Percentiles rank a stretch among this genome's conserved stretches.
Conservation (phyloP, 1,140 invertebrate species). For the Glossosoma conforme region DNA sequence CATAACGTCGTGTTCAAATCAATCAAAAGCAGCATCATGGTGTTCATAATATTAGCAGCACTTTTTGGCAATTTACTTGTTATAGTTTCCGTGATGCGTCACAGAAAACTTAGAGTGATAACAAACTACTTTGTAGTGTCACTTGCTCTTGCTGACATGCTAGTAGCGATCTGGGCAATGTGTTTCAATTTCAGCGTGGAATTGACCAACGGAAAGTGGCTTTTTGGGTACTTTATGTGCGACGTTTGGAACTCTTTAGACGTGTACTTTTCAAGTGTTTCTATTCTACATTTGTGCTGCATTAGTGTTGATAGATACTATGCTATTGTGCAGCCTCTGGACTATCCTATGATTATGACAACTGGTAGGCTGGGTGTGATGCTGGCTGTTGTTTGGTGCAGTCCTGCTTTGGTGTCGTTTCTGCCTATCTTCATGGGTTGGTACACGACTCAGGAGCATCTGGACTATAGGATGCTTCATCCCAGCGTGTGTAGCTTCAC, state of each 20-base stretch:
- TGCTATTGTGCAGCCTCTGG: constrained; percentile 83
- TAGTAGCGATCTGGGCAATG: constrained; percentile 90
- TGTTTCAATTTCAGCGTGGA: constrained; percentile 90
- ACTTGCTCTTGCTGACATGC: constrained; percentile 81
- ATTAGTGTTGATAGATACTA: constrained; percentile 87
- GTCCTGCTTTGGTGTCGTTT: constrained; percentile 88
- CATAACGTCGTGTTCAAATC: constrained; percentile 50
- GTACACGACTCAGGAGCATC: constrained; percentile 82
- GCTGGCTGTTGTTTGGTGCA: constrained; percentile 85
- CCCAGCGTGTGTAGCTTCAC: constrained; percentile 79
- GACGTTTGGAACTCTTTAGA: constrained; percentile 94
- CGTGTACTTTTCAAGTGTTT: constrained; percentile 91
- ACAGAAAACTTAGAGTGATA: constrained; percentile 77
- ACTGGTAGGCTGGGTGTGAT: constrained; percentile 67
- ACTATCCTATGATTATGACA: constrained; percentile 87
- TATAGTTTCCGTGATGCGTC: constrained; percentile 83
- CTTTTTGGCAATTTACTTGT: constrained; percentile 83
- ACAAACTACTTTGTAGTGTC: constrained; percentile 97
- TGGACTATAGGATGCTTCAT: constrained; percentile 62
- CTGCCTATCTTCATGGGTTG: constrained; percentile 92
- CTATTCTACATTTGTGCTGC: constrained; percentile 87
- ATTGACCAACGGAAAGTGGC: constrained; percentile 75
- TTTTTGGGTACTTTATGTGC: constrained; percentile 88
- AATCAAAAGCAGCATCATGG: constrained; percentile 69
- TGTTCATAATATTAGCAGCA: constrained; percentile 79